A percentile compares a stretch with the other conserved stretches of the same genome.
phyloP scores from a whole-genome alignment of 2,113 vertebrate species.

The Tragelaphus buxtoni region DNA sequence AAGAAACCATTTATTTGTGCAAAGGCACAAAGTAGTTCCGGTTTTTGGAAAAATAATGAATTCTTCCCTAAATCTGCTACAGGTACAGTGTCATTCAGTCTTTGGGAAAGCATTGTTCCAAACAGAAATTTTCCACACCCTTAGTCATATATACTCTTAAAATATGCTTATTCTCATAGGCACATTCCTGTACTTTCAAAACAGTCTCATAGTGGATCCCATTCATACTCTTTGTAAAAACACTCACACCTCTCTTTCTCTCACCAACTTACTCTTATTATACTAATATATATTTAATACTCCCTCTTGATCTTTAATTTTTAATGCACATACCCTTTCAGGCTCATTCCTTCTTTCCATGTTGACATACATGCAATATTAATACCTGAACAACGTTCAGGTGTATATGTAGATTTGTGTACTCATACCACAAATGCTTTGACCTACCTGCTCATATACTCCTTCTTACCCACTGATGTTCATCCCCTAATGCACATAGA shows the following conservation, averaged over 20 bases:
- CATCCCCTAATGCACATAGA: not conserved
- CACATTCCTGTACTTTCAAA: not conserved
- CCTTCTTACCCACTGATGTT: not conserved
- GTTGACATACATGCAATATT: not conserved
- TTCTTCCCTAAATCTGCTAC: not conserved
- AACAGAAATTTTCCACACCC: not conserved
- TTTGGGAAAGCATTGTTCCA: not conserved
- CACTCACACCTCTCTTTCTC: not conserved
- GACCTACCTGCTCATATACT: not conserved
- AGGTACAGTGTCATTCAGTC: not conserved
- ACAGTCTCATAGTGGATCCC: not conserved
- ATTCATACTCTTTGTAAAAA: not conserved
- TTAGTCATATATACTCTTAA: not conserved
- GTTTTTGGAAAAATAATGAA: not conserved
- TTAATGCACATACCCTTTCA: not conserved
- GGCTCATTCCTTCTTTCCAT: no score
- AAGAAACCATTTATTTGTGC: accelerated
- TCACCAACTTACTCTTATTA: not conserved
- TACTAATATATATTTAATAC: not conserved
- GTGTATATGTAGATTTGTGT: not conserved
- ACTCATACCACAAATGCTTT: not conserved
- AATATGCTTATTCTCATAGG: not conserved
- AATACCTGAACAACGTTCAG: not conserved
- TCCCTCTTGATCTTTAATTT: not conserved
- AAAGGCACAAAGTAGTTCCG: not conserved